Evolutionary conservation across 2,113 vertebrate species (phyloP), one percentile per base, ranked within the genome.

Genomic region (Eulacestoma nigropectus): DNA sequence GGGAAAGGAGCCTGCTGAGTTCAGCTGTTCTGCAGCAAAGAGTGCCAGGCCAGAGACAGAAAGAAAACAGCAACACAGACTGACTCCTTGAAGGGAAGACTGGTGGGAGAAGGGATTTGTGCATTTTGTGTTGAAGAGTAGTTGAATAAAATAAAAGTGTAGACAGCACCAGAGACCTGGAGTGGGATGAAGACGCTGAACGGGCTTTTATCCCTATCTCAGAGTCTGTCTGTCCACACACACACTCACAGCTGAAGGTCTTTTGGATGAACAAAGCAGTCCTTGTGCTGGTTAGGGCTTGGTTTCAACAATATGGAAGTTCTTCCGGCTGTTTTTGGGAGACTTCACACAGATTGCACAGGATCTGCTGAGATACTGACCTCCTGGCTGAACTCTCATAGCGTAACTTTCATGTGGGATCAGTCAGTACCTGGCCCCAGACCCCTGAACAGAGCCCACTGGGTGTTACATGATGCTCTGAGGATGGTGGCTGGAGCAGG

Each of bases 241-340:
- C 6, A 68, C 64, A 67, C 42, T 50, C 59, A 35, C 83, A 92
- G 93, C 90, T 90, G 86, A 95, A 95, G 68, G 73, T 67, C 89
- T 89, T 91, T 49, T n/a, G 80, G 64, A 64, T 87, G 80, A 96
- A 59, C 60, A 93, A 90, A 92, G 80, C 89, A 68, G 42, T 65
- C 39, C 89, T 96, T 90, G 50, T 93, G 76, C 76, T 92, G n/a
- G 29, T 72, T 92, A 93, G 64, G 56, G 55, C 37, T 90, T 86
- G 55, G 55, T 86, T 95, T 95, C 76, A 92, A 87, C 76, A 92
- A 78, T 56, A 92, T 92, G 76, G 90, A 90, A 92, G 81, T 84
- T 93, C 83, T 93, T 95, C 73, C 94, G 95, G 83, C 89, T 93
- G 68, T 84, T 89, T 63, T 59, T 87, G 76, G 55, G 73, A 90